Evolutionary conservation across 2,888 invertebrate species (phyloP).

Genomic region (Tenthredo livida): DNA sequence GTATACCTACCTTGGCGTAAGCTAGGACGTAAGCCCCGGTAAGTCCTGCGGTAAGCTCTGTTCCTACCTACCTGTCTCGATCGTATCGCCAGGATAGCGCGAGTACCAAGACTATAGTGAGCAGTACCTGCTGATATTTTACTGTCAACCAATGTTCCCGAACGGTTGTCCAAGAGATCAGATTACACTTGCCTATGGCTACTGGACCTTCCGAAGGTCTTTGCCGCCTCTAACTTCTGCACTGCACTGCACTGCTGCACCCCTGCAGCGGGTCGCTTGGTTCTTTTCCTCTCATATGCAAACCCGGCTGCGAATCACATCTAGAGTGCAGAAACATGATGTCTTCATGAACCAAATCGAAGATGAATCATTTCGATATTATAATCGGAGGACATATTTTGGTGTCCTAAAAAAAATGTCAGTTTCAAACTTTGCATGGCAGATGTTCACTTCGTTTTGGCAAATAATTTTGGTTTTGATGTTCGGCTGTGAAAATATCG

Average conservation of each 20-base stretch:
- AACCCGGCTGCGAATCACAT: background rate
- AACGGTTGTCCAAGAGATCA: constrained; percentile 74
- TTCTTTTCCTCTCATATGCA: background rate
- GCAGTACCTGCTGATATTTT: constrained; percentile 75
- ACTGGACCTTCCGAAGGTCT: constrained; percentile 68
- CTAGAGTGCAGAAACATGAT: background rate
- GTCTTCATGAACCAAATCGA: background rate
- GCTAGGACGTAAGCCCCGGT: constrained; percentile 23
- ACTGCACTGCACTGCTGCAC: too few species aligned
- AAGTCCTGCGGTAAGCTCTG: constrained; percentile 47
- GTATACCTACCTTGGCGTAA: constrained; percentile 55
- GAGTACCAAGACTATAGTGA: constrained; percentile 61
- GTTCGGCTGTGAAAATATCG: background rate
- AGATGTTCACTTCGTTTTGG: too few species aligned
- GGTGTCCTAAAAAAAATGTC: too few species aligned
- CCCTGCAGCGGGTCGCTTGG: background rate
- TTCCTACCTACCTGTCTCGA: constrained; percentile 62
- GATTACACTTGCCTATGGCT: constrained; percentile 72
- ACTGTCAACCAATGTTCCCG: constrained; percentile 76
- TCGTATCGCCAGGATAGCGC: constrained; percentile 64
- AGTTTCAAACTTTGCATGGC: too few species aligned
- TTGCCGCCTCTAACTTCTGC: constrained; percentile 15
- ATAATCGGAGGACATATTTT: too few species aligned
- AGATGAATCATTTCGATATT: too few species aligned
- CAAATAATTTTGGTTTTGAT: too few species aligned